Percentiles rank a stretch among this genome's conserved stretches.
Conservation (phyloP, 2,113 vertebrate species). For the Python bivittatus region DNA sequence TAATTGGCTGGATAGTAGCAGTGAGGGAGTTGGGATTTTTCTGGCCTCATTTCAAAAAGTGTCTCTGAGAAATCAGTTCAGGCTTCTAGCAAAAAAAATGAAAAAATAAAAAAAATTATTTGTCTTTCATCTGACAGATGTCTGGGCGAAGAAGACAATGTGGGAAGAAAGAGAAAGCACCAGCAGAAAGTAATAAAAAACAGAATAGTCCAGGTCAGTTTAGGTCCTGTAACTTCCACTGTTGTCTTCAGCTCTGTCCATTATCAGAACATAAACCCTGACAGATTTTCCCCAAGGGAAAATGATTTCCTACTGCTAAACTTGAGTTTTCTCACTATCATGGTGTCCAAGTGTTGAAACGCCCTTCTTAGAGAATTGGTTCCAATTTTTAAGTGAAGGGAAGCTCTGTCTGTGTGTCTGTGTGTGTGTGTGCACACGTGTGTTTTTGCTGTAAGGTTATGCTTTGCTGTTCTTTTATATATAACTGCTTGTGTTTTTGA, state of each 20-base stretch:
- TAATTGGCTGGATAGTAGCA: not conserved
- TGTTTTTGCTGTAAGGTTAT: not conserved
- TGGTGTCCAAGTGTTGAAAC: not conserved
- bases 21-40: not conserved
- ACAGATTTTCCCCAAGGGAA: not conserved
- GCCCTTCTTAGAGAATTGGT: not conserved
- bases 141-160: not conserved
- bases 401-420: fast-evolving
- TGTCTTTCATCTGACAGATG: not conserved
- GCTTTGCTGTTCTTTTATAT: not conserved
- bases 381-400: no score
- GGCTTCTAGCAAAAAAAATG: not conserved
- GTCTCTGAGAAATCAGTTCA: not conserved
- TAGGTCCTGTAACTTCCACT: not conserved
- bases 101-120: not conserved
- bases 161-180: not conserved
- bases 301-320: not conserved
- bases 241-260: not conserved
- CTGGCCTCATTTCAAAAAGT: not conserved
- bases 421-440: no score
- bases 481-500: not conserved
- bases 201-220: not conserved
- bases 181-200: not conserved
- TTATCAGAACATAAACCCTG: not conserved
- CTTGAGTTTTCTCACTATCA: not conserved